These are phyloP conservation scores for Paraplagusia blochii DNA, from an alignment of 2,113 vertebrate genomes.

Conservation along the genomic window DNA sequence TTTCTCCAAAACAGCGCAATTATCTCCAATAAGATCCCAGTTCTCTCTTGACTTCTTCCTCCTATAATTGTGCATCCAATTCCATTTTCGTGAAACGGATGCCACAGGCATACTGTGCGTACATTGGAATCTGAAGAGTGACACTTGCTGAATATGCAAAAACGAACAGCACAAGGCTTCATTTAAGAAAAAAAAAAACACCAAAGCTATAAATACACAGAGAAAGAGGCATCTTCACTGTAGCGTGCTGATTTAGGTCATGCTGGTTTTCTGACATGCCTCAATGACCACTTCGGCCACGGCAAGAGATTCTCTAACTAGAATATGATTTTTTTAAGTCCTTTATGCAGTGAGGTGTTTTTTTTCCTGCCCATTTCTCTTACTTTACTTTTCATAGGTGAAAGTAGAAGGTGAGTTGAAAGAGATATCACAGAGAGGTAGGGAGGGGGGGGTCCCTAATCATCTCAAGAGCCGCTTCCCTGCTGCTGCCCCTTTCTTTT, in stretches of 20 bases:
- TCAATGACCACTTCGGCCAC: conserved; percentile 3
- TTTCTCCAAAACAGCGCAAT: not conserved
- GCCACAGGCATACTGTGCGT: conserved; percentile 8
- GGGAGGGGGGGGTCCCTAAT: not conserved
- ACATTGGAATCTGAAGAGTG: conserved; percentile 17
- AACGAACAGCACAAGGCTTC: conserved; percentile 18
- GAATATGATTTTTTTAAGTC: conserved; percentile 33
- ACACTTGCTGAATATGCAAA: conserved; percentile 14
- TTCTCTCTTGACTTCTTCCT: not conserved
- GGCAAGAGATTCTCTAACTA: conserved; percentile 16
- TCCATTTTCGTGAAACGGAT: conserved; percentile 4
- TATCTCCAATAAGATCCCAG: not conserved
- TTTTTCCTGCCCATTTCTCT: conserved; percentile 8
- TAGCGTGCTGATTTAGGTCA: conserved; percentile 9
- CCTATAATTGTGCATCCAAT: not conserved
- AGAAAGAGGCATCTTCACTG: conserved; percentile 23
- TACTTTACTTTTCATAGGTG: not conserved
- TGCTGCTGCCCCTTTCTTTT: conserved; percentile 17
- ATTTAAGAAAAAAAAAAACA: conserved; percentile 1
- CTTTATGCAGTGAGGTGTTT: conserved; percentile 9
- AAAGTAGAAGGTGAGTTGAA: conserved; percentile 42
- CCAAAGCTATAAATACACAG: conserved; percentile 12
- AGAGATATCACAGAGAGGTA: conserved; percentile 34
- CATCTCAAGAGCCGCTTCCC: conserved; percentile 5
- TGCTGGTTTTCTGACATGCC: conserved; percentile 35